phyloP scores from a whole-genome alignment of 2,113 vertebrate species.

The Crotalus horridus region DNA sequence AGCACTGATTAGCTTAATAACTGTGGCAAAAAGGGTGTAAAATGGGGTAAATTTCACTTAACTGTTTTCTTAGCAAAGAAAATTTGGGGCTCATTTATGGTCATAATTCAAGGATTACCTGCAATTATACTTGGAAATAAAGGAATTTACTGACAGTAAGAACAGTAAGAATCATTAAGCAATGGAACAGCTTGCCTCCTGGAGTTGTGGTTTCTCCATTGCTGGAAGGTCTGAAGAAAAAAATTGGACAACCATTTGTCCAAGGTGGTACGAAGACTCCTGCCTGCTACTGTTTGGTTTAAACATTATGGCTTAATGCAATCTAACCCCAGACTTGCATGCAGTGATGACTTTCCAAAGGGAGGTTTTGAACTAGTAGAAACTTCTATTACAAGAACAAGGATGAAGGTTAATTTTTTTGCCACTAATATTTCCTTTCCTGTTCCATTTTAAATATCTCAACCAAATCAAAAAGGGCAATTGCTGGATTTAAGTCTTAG shows the following conservation, averaged over 20 bases:
- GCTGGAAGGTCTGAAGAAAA: background rate
- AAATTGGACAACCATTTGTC: background rate
- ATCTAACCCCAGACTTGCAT: background rate
- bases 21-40: background rate
- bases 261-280: background rate
- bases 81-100: background rate
- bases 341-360: background rate
- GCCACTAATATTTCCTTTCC: background rate
- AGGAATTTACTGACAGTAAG: background rate
- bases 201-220: background rate
- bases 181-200: background rate
- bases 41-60: background rate
- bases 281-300: background rate
- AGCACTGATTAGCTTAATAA: background rate
- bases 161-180: background rate
- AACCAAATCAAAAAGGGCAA: background rate
- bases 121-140: background rate
- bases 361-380: background rate
- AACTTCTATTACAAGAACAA: background rate
- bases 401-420: background rate
- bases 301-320: background rate
- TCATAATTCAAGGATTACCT: background rate
- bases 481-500: background rate
- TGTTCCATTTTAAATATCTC: background rate
- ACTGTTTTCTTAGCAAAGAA: background rate